Percentiles rank a stretch among this genome's conserved stretches.
phyloP scores from a whole-genome alignment of 1,140 invertebrate genomes.

The Armadillidium nasatum region DNA sequence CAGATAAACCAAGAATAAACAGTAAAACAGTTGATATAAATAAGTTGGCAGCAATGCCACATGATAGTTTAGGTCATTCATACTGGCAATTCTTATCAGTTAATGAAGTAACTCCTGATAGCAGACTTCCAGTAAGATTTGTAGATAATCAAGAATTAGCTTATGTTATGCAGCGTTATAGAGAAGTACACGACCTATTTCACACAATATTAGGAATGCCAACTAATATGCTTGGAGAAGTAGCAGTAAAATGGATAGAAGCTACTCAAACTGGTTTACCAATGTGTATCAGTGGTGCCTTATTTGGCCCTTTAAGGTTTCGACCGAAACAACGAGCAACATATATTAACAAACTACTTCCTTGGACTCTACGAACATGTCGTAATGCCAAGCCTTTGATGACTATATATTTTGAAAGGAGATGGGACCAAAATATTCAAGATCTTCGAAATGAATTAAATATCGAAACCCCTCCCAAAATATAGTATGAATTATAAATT shows the following conservation, averaged over 20 bases:
- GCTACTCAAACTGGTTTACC: slow-evolving; percentile 82
- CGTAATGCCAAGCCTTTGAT: slow-evolving; percentile 68
- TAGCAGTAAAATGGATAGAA: slow-evolving; percentile 96
- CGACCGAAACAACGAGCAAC: slow-evolving; percentile 73
- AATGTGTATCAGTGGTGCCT: slow-evolving; percentile 80
- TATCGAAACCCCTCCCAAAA: slow-evolving; percentile 33
- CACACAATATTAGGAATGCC: slow-evolving; percentile 88
- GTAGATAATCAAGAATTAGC: slow-evolving; percentile 83
- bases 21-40: slow-evolving; percentile 72
- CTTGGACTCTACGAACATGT: slow-evolving; percentile 82
- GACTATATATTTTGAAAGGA: slow-evolving; percentile 85
- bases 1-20: slow-evolving; percentile 79
- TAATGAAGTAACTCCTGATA: slow-evolving; percentile 91
- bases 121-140: slow-evolving; percentile 79
- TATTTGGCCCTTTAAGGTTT: slow-evolving; percentile 78
- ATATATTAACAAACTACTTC: slow-evolving; percentile 73
- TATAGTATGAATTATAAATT: no score
- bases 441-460: slow-evolving; percentile 61
- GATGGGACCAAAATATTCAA: slow-evolving; percentile 80
- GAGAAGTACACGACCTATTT: slow-evolving; percentile 92
- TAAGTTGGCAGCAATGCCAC: slow-evolving; percentile 64
- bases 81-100: slow-evolving; percentile 76
- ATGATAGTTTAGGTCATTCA: slow-evolving; percentile 72
- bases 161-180: slow-evolving; percentile 94
- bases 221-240: slow-evolving; percentile 90